Evolutionary conservation across 2,113 vertebrate genomes (phyloP).

Genomic region (Cephalopholis sonnerati): DNA sequence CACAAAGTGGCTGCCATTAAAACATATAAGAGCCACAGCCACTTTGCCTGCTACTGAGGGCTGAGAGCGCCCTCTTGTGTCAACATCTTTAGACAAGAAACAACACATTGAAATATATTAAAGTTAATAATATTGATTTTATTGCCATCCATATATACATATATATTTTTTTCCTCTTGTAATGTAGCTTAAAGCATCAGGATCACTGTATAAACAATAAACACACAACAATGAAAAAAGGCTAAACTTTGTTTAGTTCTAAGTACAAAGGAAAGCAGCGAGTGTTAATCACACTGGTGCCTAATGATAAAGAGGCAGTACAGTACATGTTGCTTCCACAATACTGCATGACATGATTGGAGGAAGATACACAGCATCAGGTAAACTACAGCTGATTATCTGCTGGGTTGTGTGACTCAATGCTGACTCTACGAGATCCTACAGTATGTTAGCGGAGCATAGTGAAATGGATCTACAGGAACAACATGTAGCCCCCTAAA

Average conservation of each 20-base stretch:
- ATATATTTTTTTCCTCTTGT: conserved; percentile 49
- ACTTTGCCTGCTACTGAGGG: background rate
- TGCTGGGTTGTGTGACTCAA: conserved; percentile 2
- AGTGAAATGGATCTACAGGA: conserved; percentile 47
- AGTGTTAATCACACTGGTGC: conserved; percentile 31
- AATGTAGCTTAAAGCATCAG: conserved; percentile 63
- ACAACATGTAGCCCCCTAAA: conserved; percentile 47
- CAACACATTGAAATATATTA: conserved; percentile 4
- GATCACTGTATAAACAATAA: conserved; percentile 62
- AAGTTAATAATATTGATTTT: conserved; percentile 65
- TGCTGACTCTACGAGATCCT: background rate
- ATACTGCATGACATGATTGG: conserved; percentile 16
- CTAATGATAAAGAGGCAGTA: conserved; percentile 14
- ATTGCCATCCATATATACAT: conserved; percentile 80
- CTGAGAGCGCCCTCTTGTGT: conserved; percentile 68
- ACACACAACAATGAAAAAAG: conserved; percentile 44
- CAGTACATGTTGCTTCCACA: conserved; percentile 30
- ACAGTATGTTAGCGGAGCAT: conserved; percentile 27
- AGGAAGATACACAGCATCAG: conserved; percentile 21
- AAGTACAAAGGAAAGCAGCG: conserved; percentile 54
- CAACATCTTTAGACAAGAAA: conserved; percentile 14
- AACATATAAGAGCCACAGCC: background rate
- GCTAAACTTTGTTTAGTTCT: conserved; percentile 15
- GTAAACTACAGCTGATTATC: conserved; percentile 27
- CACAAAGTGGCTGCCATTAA: conserved; percentile 5